Evolutionary conservation across 2,888 invertebrate species (phyloP), one percentile per base, ranked within the genome.

Genomic region (Calliphora vomitoria): DNA sequence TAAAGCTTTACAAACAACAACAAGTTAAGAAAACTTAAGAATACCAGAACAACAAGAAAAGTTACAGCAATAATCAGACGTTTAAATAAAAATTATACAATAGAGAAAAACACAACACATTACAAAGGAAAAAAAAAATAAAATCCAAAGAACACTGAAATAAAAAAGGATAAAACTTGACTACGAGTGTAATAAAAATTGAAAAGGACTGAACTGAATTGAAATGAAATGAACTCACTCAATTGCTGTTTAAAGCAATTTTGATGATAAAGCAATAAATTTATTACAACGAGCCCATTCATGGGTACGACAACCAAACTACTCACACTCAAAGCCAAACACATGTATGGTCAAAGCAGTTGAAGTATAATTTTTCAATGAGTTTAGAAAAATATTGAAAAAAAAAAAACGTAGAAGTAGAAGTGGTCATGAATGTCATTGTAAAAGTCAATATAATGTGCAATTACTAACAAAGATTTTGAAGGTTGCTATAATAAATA

Each of bases 371-470:
- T 35, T 80, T 85, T 74, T 74, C 80, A 74, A 85, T 75, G 55
- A 60, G 62, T 55, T 35, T 13, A 44, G 68, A 41, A 31, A 44
- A 76, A 41, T 66, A 18, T 6, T 4, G 18, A 6, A 44, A 60
- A 47, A 13, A 25, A 25, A n/a, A 38, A 3, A 35, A 25, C 50
- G 62, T 5, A 78, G n/a, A n/a, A 38, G 53, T 64, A 60, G 55
- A 82, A 75, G 78, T 84, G 87, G 78, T 84, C 82, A 84, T 87
- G 84, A 87, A 81, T 87, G 87, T 87, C 86, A 86, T 79, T 86
- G 86, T 75, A 83, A 79, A 83, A 75, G 82, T 83, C 87, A 87
- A 72, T 87, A 82, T 38, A 81, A 84, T 84, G 71, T 86, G 75
- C 80, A 58, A 81, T 83, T 83, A 72, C 75, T 75, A 38, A 68